Evolutionary conservation across 2,113 vertebrate genomes (phyloP).

Genomic region (Entelurus aequoreus): DNA sequence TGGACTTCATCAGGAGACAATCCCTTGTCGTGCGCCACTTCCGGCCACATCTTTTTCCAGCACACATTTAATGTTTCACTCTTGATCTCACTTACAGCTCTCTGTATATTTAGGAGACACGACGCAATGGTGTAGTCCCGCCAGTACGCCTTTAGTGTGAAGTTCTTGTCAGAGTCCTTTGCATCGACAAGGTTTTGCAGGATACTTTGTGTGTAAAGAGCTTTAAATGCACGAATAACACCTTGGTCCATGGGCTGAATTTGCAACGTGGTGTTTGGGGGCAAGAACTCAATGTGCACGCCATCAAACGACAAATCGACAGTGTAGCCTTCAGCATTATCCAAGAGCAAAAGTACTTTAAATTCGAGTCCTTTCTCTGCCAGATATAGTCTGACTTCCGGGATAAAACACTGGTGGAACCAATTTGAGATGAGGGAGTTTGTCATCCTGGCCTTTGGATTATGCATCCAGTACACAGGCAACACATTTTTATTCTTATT

Average conservation of each 20-base stretch:
- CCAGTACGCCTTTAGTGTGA: neutral
- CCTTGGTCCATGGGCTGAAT: neutral
- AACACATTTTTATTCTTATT: neutral
- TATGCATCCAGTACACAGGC: neutral
- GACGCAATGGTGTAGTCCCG: neutral
- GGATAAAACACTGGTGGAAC: neutral
- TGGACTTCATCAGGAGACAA: too few relatives aligned
- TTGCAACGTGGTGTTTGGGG: neutral
- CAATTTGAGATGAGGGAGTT: neutral
- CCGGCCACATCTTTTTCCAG: too few relatives aligned
- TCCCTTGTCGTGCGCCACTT: too few relatives aligned
- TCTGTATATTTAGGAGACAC: neutral
- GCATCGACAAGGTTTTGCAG: neutral
- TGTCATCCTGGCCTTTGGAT: neutral
- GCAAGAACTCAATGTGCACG: neutral
- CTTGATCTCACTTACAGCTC: too few relatives aligned
- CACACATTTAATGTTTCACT: too few relatives aligned
- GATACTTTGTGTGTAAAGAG: neutral
- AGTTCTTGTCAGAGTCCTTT: neutral
- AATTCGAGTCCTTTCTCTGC: neutral
- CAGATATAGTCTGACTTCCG: neutral
- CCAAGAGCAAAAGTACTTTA: neutral
- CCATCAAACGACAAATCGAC: neutral
- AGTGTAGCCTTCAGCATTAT: neutral
- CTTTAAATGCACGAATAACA: neutral